Percentiles rank a stretch among this genome's conserved stretches.
These are phyloP conservation scores for Neria commutata DNA, from an alignment of 2,888 invertebrate genomes.

Conservation along the genomic window DNA sequence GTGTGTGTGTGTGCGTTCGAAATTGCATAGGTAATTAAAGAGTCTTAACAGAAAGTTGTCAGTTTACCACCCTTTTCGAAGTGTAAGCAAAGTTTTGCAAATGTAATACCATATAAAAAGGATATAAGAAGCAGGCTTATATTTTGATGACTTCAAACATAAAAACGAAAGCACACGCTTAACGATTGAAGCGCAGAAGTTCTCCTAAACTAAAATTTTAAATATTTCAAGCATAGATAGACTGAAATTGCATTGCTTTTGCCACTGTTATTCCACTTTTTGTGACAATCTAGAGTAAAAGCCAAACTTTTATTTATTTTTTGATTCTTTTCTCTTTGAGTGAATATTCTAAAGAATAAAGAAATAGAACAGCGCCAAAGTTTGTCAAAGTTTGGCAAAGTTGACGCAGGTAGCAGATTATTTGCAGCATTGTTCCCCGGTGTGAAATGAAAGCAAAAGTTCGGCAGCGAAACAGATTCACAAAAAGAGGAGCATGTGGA, in stretches of 20 bases:
- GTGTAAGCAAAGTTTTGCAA: too few species aligned
- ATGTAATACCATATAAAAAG: too few species aligned
- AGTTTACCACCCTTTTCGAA: too few species aligned
- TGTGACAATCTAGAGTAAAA: conserved; percentile 55
- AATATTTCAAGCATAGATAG: too few species aligned
- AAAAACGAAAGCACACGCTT: neutral
- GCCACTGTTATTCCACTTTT: conserved; percentile 39
- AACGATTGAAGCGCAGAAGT: neutral
- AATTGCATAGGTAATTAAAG: too few species aligned
- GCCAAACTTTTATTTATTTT: conserved; percentile 28
- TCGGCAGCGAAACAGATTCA: conserved; percentile 25
- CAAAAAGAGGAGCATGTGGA: conserved; percentile 6
- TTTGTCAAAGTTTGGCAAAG: conserved; percentile 9
- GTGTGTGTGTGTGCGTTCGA: too few species aligned
- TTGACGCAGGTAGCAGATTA: conserved; percentile 6
- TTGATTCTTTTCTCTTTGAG: conserved; percentile 16
- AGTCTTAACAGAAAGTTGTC: too few species aligned
- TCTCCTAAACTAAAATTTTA: neutral
- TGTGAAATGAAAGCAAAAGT: conserved; percentile 57
- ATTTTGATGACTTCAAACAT: too few species aligned
- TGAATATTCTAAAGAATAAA: neutral
- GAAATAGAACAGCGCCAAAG: conserved; percentile 25
- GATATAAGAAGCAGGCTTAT: too few species aligned
- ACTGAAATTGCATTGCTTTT: too few species aligned
- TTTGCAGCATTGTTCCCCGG: conserved; percentile 38